Evolutionary conservation across 2,888 invertebrate species (phyloP), one percentile per base, ranked within the genome.

Genomic region (Callinectes sapidus): DNA sequence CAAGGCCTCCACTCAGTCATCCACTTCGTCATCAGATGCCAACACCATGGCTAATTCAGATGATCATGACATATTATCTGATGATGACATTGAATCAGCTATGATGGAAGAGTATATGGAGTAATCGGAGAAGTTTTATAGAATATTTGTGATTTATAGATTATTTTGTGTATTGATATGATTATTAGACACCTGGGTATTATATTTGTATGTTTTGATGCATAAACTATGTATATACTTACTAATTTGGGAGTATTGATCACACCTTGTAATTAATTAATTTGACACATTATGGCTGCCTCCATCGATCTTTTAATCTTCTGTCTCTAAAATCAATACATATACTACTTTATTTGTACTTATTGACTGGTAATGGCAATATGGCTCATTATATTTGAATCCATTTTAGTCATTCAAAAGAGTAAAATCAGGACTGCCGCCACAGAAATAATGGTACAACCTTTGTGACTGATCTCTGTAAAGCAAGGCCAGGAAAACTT

Each of bases 31-130:
- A 6, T 66, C 61, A 42, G 28, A n/a, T 2, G 48, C 2, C 55
- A 14, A 18, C 2, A 23, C 23, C 18, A 32, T 66, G 23, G 42
- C 42, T 55, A 55, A n/a, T 48, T 23, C 42, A 0, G 23, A 23
- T n/a, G 92, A 92, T 6, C 23, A 23, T 32, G 90, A 87, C 28
- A 77, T 87, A 66, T 18, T 32, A 6, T 91, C 87, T 91, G 92
- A 92, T 71, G 87, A 90, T 54, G 92, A 92, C 18, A n/a, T 92
- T 90, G 90, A 90, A 13, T 35, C 90, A 8, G 90, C 35, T 5
- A 66, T 92, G 89, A 5, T 90, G 35, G 87, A 54, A 18, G 77
- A 92, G 28, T 87, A n/a, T 39, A 92, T 92, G 90, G 92, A 90
- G 2, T 16, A 23, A 61, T 61, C 18, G 18, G 28, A 39, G n/a